phyloP scores from a whole-genome alignment of 2,113 vertebrate species.

The Phylloscopus trochiloides region DNA sequence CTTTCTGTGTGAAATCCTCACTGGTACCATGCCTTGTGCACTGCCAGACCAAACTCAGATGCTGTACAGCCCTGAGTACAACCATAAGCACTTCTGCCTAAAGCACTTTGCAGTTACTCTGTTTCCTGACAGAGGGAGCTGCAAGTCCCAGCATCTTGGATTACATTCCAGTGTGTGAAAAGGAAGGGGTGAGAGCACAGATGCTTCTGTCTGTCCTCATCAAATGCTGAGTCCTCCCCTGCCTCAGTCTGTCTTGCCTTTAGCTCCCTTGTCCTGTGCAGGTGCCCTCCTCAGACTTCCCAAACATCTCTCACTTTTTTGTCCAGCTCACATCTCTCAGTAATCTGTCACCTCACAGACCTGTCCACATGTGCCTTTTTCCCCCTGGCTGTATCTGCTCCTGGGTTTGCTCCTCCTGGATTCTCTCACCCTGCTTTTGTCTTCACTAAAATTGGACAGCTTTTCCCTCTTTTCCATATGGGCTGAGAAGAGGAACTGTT shows the following conservation, averaged over 20 bases:
- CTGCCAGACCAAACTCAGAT: neutral
- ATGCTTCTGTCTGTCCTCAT: neutral
- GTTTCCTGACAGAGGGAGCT: neutral
- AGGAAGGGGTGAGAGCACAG: neutral
- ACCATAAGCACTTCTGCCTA: neutral
- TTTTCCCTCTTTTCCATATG: neutral
- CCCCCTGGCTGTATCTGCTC: neutral
- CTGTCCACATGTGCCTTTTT: rapidly evolving
- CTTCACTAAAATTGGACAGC: neutral
- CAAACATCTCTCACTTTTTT: neutral
- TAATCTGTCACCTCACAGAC: neutral
- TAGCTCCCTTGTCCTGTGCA: neutral
- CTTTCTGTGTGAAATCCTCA: neutral
- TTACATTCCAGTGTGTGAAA: neutral
- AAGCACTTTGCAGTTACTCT: neutral
- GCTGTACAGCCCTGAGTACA: neutral
- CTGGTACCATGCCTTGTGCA: neutral
- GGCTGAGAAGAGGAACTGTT: neutral
- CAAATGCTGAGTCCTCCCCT: neutral
- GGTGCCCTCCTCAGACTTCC: neutral
- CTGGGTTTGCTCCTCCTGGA: neutral
- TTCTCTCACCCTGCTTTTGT: neutral
- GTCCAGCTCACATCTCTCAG: neutral
- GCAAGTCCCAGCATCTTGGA: neutral
- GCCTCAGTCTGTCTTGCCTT: neutral